A percentile compares a stretch with the other conserved stretches of the same genome.
Evolutionary conservation across 2,797 vertebrate genomes (phyloP).

Genomic region (Silurus lanzhouensis): DNA sequence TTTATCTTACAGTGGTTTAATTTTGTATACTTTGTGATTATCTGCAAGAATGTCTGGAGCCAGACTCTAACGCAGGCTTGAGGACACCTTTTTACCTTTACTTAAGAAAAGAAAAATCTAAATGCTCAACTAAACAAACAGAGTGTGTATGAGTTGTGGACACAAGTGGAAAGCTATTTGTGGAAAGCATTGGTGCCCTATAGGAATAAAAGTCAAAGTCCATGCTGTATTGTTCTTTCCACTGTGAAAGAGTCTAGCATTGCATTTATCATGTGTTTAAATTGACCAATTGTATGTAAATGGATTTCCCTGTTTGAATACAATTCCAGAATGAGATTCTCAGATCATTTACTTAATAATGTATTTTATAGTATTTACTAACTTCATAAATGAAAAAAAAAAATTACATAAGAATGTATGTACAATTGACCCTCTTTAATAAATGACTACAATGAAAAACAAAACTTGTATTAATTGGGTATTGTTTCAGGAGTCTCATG

Average conservation of each 20-base stretch:
- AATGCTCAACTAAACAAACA: conserved; percentile 1
- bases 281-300: no score
- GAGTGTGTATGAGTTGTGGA: not conserved
- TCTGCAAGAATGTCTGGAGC: not conserved
- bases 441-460: conserved; percentile 9
- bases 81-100: not conserved
- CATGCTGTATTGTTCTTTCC: not conserved
- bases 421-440: not conserved
- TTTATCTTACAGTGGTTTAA: not conserved
- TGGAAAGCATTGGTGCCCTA: not conserved
- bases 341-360: not conserved
- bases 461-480: conserved; percentile 23
- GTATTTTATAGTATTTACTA: not conserved
- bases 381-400: not conserved
- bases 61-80: not conserved
- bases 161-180: not conserved
- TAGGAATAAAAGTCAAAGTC: not conserved
- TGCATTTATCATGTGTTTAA: no score
- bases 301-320: not conserved
- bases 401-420: not conserved
- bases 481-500: conserved; percentile 34
- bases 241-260: not conserved
- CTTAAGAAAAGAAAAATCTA: not conserved
- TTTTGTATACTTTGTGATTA: not conserved
- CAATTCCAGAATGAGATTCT: not conserved